These are phyloP conservation scores for Eumacrocentrus americanus DNA, from an alignment of 2,888 invertebrate genomes.

Conservation along the genomic window DNA sequence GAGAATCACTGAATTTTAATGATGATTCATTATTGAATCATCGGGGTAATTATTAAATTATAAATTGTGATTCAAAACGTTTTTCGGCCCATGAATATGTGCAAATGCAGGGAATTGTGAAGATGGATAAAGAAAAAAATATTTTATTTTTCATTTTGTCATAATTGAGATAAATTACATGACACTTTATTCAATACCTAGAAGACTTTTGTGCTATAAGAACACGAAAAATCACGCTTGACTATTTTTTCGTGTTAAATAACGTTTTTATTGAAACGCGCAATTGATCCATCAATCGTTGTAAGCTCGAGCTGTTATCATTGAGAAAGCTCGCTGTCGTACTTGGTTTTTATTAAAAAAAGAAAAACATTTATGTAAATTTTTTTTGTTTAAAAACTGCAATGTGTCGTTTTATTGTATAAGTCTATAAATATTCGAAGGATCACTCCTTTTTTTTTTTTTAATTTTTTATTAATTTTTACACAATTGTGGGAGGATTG, in stretches of 20 bases:
- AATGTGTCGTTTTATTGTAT: too few species aligned
- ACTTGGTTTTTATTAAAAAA: neutral
- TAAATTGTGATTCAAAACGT: conserved; percentile 23
- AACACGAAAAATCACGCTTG: conserved; percentile 10
- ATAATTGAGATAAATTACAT: conserved; percentile 7
- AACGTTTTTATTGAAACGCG: neutral
- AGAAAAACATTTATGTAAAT: neutral
- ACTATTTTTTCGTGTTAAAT: neutral
- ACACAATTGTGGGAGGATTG: neutral
- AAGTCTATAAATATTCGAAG: too few species aligned
- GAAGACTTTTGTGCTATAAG: conserved; percentile 10
- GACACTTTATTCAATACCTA: conserved; percentile 19
- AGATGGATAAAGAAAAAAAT: neutral
- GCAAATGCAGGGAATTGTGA: conserved; percentile 16
- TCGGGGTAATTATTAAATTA: neutral
- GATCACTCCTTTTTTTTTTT: too few species aligned
- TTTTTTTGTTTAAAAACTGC: neutral
- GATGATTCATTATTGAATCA: conserved; percentile 3
- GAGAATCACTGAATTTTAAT: neutral
- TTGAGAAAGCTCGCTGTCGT: too few species aligned
- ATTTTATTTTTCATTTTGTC: neutral
- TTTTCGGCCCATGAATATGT: conserved; percentile 29
- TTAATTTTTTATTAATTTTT: too few species aligned
- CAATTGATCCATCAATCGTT: neutral
- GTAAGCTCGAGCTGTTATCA: too few species aligned